Evolutionary conservation across 2,888 invertebrate genomes (phyloP).

Genomic region (Drosophila gaucha): DNA sequence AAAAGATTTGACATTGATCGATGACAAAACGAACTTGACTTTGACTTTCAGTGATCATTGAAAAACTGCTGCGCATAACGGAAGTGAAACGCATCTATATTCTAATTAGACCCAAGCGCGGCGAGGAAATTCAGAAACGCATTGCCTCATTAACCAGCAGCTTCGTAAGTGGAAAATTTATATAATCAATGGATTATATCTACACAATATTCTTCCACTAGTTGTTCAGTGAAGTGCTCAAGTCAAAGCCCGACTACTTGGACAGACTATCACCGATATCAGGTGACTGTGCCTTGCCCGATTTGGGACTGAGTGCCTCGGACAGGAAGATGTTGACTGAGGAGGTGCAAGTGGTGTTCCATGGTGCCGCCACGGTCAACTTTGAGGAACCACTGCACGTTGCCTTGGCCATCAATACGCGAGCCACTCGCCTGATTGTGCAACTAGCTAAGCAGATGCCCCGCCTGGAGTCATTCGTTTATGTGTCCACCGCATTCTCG

Average conservation of each 20-base stretch:
- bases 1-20: not conserved
- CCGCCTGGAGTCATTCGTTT: slow-evolving; percentile 85
- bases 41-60: slow-evolving; percentile 85
- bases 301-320: slow-evolving; percentile 82
- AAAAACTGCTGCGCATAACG: slow-evolving; percentile 87
- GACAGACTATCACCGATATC: slow-evolving; percentile 80
- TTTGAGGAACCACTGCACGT: slow-evolving; percentile 90
- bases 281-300: slow-evolving; percentile 83
- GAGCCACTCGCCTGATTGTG: slow-evolving; percentile 88
- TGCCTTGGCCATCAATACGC: slow-evolving; percentile 89
- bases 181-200: slow-evolving; percentile 6
- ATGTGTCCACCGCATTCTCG: slow-evolving; percentile 89
- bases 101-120: slow-evolving; percentile 87
- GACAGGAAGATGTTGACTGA: slow-evolving; percentile 78
- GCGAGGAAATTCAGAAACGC: slow-evolving; percentile 87
- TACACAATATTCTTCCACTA: not conserved
- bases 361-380: slow-evolving; percentile 95
- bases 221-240: slow-evolving; percentile 35
- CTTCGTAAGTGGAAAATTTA: too few species aligned
- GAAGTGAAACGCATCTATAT: slow-evolving; percentile 86
- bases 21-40: not conserved
- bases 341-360: slow-evolving; percentile 88
- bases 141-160: slow-evolving; percentile 88
- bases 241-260: slow-evolving; percentile 68
- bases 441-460: slow-evolving; percentile 87